phyloP scores from a whole-genome alignment of 2,113 vertebrate genomes.

The Thomomys bottae region DNA sequence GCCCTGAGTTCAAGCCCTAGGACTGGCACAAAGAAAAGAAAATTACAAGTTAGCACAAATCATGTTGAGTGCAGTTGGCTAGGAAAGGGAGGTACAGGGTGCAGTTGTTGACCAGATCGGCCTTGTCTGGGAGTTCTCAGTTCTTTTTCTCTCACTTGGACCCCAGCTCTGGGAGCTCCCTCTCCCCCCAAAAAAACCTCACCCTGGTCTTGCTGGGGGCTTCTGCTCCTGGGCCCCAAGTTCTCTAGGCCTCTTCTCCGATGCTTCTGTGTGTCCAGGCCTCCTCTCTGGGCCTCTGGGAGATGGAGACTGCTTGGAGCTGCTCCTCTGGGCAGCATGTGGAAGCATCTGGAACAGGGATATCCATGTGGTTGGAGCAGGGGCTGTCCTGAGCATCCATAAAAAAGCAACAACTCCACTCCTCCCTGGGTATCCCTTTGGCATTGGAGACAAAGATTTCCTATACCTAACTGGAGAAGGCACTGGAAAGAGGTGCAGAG shows the following conservation, averaged over 20 bases:
- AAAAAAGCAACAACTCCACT: background rate
- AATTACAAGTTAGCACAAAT: background rate
- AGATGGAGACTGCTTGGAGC: background rate
- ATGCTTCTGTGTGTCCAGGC: background rate
- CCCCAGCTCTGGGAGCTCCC: background rate
- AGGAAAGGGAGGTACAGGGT: fast-evolving
- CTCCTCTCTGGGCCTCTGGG: background rate
- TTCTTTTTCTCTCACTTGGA: too few species aligned
- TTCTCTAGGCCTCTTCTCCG: background rate
- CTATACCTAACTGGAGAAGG: background rate
- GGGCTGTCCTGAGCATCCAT: too few species aligned
- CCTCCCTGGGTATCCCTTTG: background rate
- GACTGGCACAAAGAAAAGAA: too few species aligned
- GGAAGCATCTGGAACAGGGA: constrained; percentile 46
- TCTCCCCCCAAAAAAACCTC: background rate
- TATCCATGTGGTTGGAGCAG: background rate
- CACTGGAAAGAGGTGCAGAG: background rate
- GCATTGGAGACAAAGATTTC: background rate
- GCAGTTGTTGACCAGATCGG: too few species aligned
- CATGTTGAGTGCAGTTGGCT: fast-evolving
- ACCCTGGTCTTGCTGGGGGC: constrained; percentile 15
- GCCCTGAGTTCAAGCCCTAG: too few species aligned
- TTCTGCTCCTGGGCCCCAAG: background rate
- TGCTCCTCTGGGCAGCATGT: background rate
- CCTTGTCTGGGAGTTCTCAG: background rate